Percentiles rank a stretch among this genome's conserved stretches.
phyloP scores from a whole-genome alignment of 2,888 invertebrate species.

The Gymnosoma rotundatum region DNA sequence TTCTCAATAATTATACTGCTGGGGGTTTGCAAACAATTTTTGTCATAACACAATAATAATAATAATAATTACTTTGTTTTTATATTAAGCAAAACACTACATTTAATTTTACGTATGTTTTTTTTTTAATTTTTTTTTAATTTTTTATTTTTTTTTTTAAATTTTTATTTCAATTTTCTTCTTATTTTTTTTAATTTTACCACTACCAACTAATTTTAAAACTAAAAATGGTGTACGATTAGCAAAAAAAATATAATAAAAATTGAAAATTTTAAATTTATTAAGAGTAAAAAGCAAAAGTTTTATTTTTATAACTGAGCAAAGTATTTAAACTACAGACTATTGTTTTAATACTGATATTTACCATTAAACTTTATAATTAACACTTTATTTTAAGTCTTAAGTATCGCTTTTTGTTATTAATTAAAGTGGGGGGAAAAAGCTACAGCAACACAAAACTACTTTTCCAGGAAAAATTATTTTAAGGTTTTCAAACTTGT shows the following conservation, averaged over 20 bases:
- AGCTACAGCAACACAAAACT: slow-evolving; percentile 61
- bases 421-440: neutral
- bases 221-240: too few species aligned
- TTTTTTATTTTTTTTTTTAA: neutral
- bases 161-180: too few species aligned
- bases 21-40: slow-evolving; percentile 4
- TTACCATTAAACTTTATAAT: neutral
- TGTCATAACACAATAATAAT: neutral
- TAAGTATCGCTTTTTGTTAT: neutral
- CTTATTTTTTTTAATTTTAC: neutral
- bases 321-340: slow-evolving; percentile 10
- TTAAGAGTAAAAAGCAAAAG: too few species aligned
- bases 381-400: neutral
- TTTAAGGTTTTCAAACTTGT: neutral
- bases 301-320: slow-evolving; percentile 39
- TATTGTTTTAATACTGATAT: slow-evolving; percentile 1
- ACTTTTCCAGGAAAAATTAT: neutral
- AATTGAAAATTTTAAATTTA: neutral
- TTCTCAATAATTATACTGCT: slow-evolving; percentile 37
- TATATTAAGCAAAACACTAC: slow-evolving; percentile 53
- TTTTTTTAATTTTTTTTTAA: neutral
- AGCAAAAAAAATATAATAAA: slow-evolving; percentile 2
- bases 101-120: slow-evolving; percentile 40
- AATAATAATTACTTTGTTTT: neutral
- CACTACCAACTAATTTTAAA: slow-evolving; percentile 3